Percentiles rank a stretch among this genome's conserved stretches.
Evolutionary conservation across 2,113 vertebrate genomes (phyloP).

Genomic region (Cochlearius cochlearius): DNA sequence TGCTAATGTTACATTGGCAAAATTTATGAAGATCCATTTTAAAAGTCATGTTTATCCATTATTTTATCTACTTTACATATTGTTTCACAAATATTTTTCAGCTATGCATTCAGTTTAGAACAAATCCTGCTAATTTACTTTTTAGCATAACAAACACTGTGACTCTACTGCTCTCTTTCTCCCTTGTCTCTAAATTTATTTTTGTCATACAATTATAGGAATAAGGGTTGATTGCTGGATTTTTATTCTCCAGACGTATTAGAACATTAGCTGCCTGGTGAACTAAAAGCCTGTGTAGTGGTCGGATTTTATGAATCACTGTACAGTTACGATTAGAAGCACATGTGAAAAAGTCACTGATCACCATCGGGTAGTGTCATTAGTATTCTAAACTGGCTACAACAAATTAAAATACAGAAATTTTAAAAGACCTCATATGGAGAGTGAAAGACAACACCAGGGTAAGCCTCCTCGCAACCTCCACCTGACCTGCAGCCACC

Average conservation of each 20-base stretch:
- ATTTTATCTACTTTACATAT: neutral
- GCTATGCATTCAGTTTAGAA: neutral
- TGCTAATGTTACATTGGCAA: neutral
- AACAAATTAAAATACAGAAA: slow-evolving; percentile 1
- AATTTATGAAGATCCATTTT: neutral
- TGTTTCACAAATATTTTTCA: neutral
- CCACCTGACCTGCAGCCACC: neutral
- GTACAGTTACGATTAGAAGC: neutral
- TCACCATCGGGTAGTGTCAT: neutral
- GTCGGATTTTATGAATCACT: neutral
- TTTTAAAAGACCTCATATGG: neutral
- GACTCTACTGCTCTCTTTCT: neutral
- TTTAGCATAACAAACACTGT: neutral
- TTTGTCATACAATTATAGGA: neutral
- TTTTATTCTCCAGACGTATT: slow-evolving; percentile 3
- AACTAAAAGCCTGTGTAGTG: neutral
- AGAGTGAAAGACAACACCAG: neutral
- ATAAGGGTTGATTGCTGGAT: neutral
- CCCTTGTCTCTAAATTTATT: neutral
- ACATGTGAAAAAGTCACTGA: neutral
- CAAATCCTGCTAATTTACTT: neutral
- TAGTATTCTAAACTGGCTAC: slow-evolving; percentile 8
- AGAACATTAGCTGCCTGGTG: neutral
- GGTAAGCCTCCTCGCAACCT: neutral
- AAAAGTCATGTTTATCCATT: neutral